phyloP scores from a whole-genome alignment of 2,888 invertebrate genomes.

The Horisme vitalbata region DNA sequence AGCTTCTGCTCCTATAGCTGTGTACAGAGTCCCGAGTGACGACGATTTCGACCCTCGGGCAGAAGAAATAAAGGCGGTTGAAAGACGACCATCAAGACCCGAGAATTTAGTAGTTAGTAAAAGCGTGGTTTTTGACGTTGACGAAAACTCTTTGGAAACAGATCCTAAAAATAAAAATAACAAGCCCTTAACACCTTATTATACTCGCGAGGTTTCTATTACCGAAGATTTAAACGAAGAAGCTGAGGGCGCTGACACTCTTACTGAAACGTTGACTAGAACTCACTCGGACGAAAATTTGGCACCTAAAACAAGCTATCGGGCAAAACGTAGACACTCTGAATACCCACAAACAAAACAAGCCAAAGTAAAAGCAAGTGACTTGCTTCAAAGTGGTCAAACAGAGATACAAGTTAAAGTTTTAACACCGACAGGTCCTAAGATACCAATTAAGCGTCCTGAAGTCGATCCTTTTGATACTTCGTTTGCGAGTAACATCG shows the following conservation, averaged over 20 bases:
- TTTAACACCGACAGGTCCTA: slow-evolving; percentile 78
- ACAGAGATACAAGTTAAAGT: slow-evolving; percentile 83
- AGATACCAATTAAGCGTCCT: slow-evolving; percentile 54
- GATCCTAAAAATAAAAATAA: slow-evolving; percentile 84
- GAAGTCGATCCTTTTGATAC: slow-evolving; percentile 94
- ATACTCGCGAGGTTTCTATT: slow-evolving; percentile 85
- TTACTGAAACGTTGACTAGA: slow-evolving; percentile 79
- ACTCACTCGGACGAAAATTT: slow-evolving; percentile 87
- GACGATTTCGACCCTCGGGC: slow-evolving; percentile 93
- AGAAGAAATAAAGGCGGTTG: slow-evolving; percentile 75
- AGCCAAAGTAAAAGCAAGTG: slow-evolving; percentile 51
- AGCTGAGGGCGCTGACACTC: slow-evolving; percentile 87
- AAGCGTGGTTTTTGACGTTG: slow-evolving; percentile 80
- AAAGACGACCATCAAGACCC: slow-evolving; percentile 85
- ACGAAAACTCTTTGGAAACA: slow-evolving; percentile 71
- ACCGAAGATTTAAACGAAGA: slow-evolving; percentile 78
- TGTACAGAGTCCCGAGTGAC: slow-evolving; percentile 84
- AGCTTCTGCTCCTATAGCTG: slow-evolving; percentile 41
- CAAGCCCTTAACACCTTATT: slow-evolving; percentile 92
- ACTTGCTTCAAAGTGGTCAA: slow-evolving; percentile 63
- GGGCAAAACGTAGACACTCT: slow-evolving; percentile 75
- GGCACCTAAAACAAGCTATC: slow-evolving; percentile 72
- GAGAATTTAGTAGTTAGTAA: slow-evolving; percentile 81
- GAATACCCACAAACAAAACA: slow-evolving; percentile 63
- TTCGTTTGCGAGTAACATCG: slow-evolving; percentile 89